These are phyloP conservation scores for Rhagonycha lutea DNA, from an alignment of 2,888 invertebrate genomes.

Conservation along the genomic window DNA sequence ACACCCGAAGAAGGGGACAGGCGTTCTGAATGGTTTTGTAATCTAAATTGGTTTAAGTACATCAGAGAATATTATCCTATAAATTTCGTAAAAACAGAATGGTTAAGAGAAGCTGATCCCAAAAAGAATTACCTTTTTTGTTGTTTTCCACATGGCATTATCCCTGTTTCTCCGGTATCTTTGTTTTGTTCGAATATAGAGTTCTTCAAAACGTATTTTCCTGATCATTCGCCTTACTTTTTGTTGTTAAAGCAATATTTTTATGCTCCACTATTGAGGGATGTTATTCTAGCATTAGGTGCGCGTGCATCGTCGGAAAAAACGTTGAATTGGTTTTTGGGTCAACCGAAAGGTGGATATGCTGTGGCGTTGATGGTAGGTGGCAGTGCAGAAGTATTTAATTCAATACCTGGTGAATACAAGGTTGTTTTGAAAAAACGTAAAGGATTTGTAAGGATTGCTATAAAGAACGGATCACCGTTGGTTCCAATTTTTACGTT, in stretches of 20 bases:
- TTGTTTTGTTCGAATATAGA: slow-evolving; percentile 76
- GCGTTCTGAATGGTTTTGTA: slow-evolving; percentile 58
- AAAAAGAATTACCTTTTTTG: slow-evolving; percentile 83
- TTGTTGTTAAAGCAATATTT: slow-evolving; percentile 71
- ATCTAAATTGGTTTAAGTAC: slow-evolving; percentile 72
- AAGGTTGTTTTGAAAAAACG: slow-evolving; percentile 73
- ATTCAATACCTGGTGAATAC: slow-evolving; percentile 78
- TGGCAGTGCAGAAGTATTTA: slow-evolving; percentile 86
- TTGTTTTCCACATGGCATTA: slow-evolving; percentile 85
- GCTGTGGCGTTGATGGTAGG: slow-evolving; percentile 81
- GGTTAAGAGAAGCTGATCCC: slow-evolving; percentile 77
- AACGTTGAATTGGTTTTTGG: slow-evolving; percentile 68
- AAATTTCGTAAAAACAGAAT: neutral
- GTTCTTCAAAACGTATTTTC: slow-evolving; percentile 56
- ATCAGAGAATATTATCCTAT: slow-evolving; percentile 86
- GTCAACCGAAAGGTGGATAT: slow-evolving; percentile 58
- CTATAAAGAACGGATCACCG: slow-evolving; percentile 64
- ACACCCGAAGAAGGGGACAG: slow-evolving; percentile 62
- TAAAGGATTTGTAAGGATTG: slow-evolving; percentile 60
- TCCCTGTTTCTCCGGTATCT: slow-evolving; percentile 78
- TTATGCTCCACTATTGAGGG: slow-evolving; percentile 71
- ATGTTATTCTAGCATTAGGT: slow-evolving; percentile 65
- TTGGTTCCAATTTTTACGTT: slow-evolving; percentile 89
- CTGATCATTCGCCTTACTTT: slow-evolving; percentile 55
- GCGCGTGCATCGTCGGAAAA: slow-evolving; percentile 63